Percentiles rank a stretch among this genome's conserved stretches.
Evolutionary conservation across 1,140 invertebrate species (phyloP).

Genomic region (Acyrthosiphon pisum): DNA sequence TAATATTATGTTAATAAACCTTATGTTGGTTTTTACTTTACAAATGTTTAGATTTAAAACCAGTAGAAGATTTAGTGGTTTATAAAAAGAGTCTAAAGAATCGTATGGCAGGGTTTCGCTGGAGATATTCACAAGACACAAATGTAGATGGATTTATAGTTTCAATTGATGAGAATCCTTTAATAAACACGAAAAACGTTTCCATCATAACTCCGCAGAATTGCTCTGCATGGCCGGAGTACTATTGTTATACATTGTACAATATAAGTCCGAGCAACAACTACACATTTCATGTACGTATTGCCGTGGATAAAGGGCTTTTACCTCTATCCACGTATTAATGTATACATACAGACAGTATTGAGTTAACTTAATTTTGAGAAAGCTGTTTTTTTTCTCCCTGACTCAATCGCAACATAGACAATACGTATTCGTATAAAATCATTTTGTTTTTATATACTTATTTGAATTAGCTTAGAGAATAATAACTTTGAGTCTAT

Average conservation of each 20-base stretch:
- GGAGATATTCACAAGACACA: not conserved
- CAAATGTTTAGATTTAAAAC: not conserved
- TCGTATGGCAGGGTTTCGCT: not conserved
- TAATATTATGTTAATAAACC: no score
- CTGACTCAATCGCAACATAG: no score
- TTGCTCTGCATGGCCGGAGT: not conserved
- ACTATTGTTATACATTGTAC: no score
- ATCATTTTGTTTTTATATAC: no score
- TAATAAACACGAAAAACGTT: not conserved
- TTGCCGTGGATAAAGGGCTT: no score
- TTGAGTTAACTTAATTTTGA: no score
- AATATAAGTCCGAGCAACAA: not conserved
- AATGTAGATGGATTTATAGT: not conserved
- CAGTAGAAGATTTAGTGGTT: not conserved
- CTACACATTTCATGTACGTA: not conserved
- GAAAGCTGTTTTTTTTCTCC: no score
- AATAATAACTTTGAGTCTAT: no score
- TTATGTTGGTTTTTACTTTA: not conserved
- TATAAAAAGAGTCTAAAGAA: constrained; percentile 1
- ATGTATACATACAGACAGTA: no score
- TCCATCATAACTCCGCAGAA: not conserved
- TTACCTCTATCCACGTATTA: no score
- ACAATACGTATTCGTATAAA: no score
- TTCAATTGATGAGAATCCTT: not conserved
- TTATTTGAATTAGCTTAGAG: no score